phyloP scores from a whole-genome alignment of 2,888 invertebrate species.

The Dysmachus trigonus region DNA sequence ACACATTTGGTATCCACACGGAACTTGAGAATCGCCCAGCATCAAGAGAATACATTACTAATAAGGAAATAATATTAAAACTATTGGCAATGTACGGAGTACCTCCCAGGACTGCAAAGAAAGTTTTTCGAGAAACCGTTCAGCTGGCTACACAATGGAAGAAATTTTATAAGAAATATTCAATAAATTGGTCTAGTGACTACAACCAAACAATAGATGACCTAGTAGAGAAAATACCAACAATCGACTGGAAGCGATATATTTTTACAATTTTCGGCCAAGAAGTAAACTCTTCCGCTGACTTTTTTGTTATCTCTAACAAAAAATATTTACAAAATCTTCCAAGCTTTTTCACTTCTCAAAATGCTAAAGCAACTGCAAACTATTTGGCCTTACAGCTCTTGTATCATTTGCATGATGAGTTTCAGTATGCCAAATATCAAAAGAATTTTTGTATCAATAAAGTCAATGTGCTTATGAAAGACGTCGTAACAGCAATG shows the following conservation, averaged over 20 bases:
- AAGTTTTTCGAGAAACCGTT: neutral
- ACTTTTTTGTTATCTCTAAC: neutral
- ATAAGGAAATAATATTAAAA: neutral
- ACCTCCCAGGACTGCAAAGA: neutral
- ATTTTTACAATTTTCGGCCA: neutral
- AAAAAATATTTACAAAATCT: neutral
- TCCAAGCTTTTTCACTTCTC: neutral
- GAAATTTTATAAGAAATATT: neutral
- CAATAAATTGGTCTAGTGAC: neutral
- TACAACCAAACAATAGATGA: neutral
- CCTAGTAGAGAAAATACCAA: neutral
- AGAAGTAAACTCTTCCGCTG: neutral
- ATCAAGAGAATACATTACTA: neutral
- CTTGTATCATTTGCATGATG: constrained; percentile 12
- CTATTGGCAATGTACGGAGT: neutral
- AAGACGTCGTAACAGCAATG: neutral
- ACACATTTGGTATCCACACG: neutral
- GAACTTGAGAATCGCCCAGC: neutral
- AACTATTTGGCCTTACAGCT: constrained; percentile 18
- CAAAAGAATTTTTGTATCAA: neutral
- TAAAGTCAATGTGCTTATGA: neutral
- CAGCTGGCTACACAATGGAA: neutral
- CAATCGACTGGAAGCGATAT: neutral
- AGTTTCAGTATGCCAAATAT: neutral
- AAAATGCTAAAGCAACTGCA: neutral